Base-by-base conservation (phyloP, 2,797 vertebrate genomes). In the Microctenopoma stevenorrisi region DNA sequence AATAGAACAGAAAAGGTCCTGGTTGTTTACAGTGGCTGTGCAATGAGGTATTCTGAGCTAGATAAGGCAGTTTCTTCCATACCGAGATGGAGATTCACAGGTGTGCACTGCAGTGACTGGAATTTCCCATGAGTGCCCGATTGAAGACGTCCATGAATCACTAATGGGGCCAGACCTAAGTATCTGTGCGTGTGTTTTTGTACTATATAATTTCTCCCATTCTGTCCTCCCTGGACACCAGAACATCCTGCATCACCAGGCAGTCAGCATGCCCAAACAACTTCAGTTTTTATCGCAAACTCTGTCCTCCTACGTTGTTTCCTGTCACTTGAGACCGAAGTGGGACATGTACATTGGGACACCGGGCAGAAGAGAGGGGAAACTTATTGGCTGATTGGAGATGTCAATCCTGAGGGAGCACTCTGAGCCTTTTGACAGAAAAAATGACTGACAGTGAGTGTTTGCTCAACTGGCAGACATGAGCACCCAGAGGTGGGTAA, bases 371-470 rank as follows among this genome's bases (percentile, higher is more conserved):
- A 58, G 56, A 68, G 48, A 52, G 46, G 55, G 61, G 49, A 67
- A 72, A 73, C 65, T 44, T 63, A 58, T 79, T 83, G 84, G 74
- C 79, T 85, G 80, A 82, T 69, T 64, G 83, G 71, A 81, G 82
- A 79, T 64, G 44, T 79, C 40, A n/a, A 49, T 67, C 87, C 84
- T 56, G 28, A 64, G 82, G 85, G 88, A 76, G 49, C 0, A 28
- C 81, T 79, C 73, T 55, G 43, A 46, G 84, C 47, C 68, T 82
- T 79, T 72, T 82, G 83, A 88, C 54, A 33, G 74, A 57, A 73
- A 87, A 86, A 68, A 83, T 87, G 88, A 90, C 48, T 90, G 89
- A 92, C 89, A 90, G 86, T 82, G 72, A 85, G 80, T 84, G 81
- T 79, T 86, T 74, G 74, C 63, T 70, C 30, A 50, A 58, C 78